Percentiles rank a stretch among this genome's conserved stretches.
Conservation (phyloP, 2,113 vertebrate species). For the Proteles cristata region DNA sequence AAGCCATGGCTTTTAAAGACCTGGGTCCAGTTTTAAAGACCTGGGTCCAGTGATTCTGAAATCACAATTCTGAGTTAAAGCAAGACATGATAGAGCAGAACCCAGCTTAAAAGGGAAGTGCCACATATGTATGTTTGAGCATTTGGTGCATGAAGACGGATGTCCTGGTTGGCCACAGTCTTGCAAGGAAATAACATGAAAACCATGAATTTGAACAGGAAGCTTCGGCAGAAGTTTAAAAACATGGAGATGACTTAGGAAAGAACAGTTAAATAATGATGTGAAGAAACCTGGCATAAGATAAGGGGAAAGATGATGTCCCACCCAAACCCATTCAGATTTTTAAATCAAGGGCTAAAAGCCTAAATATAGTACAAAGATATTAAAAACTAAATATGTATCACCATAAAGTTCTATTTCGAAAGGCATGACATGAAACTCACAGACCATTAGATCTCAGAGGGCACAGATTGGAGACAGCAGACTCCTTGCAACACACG, state of each 20-base stretch:
- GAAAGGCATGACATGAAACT: background rate
- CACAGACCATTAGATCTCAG: background rate
- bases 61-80: background rate
- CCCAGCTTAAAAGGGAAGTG: background rate
- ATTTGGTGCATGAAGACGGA: background rate
- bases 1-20: background rate
- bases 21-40: background rate
- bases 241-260: background rate
- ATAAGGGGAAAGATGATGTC: background rate
- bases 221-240: background rate
- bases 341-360: background rate
- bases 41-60: background rate
- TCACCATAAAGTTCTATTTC: background rate
- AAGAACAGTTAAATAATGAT: background rate
- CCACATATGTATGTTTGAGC: rapidly evolving
- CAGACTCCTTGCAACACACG: background rate
- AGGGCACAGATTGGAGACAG: background rate
- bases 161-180: background rate
- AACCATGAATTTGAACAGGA: background rate
- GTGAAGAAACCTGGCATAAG: background rate
- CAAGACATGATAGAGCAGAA: background rate
- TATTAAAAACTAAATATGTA: background rate
- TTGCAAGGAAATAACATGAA: background rate
- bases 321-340: background rate
- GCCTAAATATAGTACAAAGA: background rate